Percentiles rank a stretch among this genome's conserved stretches.
These are phyloP conservation scores for Cosmopolites sordidus DNA, from an alignment of 2,888 invertebrate genomes.

Conservation along the genomic window DNA sequence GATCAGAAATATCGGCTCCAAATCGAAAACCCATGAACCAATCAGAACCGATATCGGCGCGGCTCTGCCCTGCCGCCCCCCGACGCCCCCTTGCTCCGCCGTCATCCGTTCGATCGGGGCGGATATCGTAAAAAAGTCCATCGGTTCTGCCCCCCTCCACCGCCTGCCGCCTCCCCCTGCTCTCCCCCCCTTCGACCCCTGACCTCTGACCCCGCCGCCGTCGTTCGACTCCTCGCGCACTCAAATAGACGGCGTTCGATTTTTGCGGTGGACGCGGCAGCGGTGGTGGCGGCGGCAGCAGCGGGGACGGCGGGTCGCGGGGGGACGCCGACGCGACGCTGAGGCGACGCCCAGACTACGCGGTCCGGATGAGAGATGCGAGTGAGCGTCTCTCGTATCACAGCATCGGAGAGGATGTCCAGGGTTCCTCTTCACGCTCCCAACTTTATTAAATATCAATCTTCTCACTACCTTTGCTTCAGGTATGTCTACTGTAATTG, in stretches of 20 bases:
- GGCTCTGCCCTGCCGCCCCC: background rate
- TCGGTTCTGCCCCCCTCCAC: slow-evolving; percentile 34
- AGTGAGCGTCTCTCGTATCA: too few species aligned
- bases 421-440: too few species aligned
- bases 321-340: slow-evolving; percentile 23
- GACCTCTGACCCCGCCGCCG: slow-evolving; percentile 31
- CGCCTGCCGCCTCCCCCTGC: slow-evolving; percentile 35
- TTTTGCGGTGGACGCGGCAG: slow-evolving; percentile 45
- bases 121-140: slow-evolving; percentile 44
- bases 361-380: background rate
- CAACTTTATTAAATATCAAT: too few species aligned
- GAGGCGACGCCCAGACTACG: slow-evolving; percentile 6
- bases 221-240: slow-evolving; percentile 40
- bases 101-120: slow-evolving; percentile 20
- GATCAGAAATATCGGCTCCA: slow-evolving; percentile 15
- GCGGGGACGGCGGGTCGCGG: slow-evolving; percentile 4
- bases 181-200: slow-evolving; percentile 32
- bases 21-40: slow-evolving; percentile 27
- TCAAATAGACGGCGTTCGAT: slow-evolving; percentile 47
- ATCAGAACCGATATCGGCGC: slow-evolving; percentile 21
- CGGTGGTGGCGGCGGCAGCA: slow-evolving; percentile 24
- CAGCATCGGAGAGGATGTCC: too few species aligned
- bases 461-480: too few species aligned
- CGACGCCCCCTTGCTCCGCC: background rate
- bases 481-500: too few species aligned